Conservation (phyloP, 2,888 invertebrate genomes). For the Phanerotoma sp. region DNA sequence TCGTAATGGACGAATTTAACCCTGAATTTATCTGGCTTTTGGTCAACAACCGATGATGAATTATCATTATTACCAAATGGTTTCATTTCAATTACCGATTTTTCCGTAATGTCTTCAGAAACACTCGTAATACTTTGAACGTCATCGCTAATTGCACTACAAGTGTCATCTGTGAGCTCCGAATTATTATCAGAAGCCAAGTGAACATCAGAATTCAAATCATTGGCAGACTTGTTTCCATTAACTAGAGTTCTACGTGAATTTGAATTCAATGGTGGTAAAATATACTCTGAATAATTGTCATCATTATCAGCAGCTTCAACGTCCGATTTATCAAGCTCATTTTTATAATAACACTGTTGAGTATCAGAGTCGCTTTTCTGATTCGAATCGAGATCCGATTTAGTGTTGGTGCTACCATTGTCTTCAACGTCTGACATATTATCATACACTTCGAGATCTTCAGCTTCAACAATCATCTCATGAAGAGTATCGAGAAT, state of each 20-base stretch:
- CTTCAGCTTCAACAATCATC: constrained; percentile 37
- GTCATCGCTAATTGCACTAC: constrained; percentile 41
- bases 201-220: constrained; percentile 27
- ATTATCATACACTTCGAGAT: constrained; percentile 33
- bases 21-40: constrained; percentile 10
- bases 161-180: constrained; percentile 41
- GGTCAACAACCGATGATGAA: not conserved
- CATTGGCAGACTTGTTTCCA: constrained; percentile 28
- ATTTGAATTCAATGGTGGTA: constrained; percentile 36
- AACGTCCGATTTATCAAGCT: constrained; percentile 33
- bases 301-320: constrained; percentile 32
- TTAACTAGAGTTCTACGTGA: constrained; percentile 41
- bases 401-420: constrained; percentile 43
- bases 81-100: constrained; percentile 42
- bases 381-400: constrained; percentile 36
- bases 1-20: constrained; percentile 4
- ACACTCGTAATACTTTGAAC: constrained; percentile 30
- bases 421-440: constrained; percentile 34
- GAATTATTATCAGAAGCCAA: constrained; percentile 36
- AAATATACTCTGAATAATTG: constrained; percentile 37
- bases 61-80: constrained; percentile 26
- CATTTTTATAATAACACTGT: constrained; percentile 35
- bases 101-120: constrained; percentile 36
- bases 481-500: constrained; percentile 45
- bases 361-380: constrained; percentile 32